Conservation (phyloP, 2,888 invertebrate species). For the Eurytoma californica region DNA sequence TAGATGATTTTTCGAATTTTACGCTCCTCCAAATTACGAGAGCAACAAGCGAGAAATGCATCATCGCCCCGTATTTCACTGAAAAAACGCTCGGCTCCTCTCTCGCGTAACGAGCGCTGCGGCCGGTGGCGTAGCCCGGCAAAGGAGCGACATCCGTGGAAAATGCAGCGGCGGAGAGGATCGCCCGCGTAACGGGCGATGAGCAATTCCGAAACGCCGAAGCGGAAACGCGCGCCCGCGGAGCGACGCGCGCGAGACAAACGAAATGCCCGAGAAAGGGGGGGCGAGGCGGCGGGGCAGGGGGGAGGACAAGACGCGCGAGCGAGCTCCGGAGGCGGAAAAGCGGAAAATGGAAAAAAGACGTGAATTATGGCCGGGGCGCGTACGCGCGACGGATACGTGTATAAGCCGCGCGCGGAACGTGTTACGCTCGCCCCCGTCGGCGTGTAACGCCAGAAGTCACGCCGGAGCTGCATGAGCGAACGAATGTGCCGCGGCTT, state of each 20-base stretch:
- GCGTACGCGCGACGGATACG: conserved; percentile 3
- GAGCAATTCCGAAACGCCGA: conserved; percentile 23
- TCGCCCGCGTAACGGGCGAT: neutral
- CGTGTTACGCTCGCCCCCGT: too few species aligned
- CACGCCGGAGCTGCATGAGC: too few species aligned
- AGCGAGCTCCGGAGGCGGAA: conserved; percentile 17
- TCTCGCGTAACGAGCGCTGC: too few species aligned
- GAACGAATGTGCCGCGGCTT: too few species aligned
- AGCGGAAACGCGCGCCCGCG: conserved; percentile 37
- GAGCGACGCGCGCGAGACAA: neutral
- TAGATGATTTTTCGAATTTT: too few species aligned
- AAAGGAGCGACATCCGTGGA: neutral
- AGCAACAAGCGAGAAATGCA: too few species aligned
- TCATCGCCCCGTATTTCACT: too few species aligned
- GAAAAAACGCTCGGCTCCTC: too few species aligned
- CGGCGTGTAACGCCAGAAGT: too few species aligned
- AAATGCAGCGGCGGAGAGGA: neutral
- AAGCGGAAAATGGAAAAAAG: conserved; percentile 53
- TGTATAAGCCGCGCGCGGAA: conserved; percentile 2
- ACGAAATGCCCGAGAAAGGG: neutral
- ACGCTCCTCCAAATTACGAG: too few species aligned
- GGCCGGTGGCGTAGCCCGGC: too few species aligned
- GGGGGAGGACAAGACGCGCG: conserved; percentile 36
- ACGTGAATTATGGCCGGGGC: conserved; percentile 35
- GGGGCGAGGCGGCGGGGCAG: conserved; percentile 1